Evolutionary conservation across 2,113 vertebrate genomes (phyloP), one percentile per base, ranked within the genome.

Genomic region (Clinocottus analis): DNA sequence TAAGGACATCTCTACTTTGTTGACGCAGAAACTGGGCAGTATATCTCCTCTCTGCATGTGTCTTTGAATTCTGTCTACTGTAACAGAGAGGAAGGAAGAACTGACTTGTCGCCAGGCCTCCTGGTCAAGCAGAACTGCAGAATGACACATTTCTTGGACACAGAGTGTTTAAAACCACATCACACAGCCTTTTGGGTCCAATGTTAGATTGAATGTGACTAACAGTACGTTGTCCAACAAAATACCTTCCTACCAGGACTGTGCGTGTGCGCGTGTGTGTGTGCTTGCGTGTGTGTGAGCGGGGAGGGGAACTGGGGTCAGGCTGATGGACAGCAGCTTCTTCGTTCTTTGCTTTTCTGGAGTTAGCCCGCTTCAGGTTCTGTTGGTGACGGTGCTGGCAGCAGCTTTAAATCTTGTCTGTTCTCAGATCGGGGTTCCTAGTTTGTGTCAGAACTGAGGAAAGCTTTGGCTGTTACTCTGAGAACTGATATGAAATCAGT

Each of bases 241-340:
- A 87, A 90, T 75, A 77, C 77, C 78, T 78, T 83, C 25, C 59
- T 83, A 59, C 31, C 49, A 60, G 79, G 71, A 65, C 51, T 72
- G 35, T 64, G 65, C 61, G 74, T 65, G 43, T 49, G 61, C 25
- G 61, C 21, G 49, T 51, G 41, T 63, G 27, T 58, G 56, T 64
- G 41, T 58, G 39, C n/a, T n/a, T 64, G 58, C 31, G 59, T 47
- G 27, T 61, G 39, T 74, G 76, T 31, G 43, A 45, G 29, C 69
- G 61, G 75, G 75, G 53, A n/a, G n/a, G n/a, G n/a, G n/a, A n/a
- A 55, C 75, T 72, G 45, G 27, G 27, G 23, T 58, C 76, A 56
- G 72, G 73, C 81, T 88, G 85, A 90, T 47, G 75, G 87, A 82
- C 76, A 89, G 82, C 82, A 87, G 87, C 86, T 90, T 90, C 74